phyloP scores from a whole-genome alignment of 2,113 vertebrate species.

The Tachysurus vachellii region DNA sequence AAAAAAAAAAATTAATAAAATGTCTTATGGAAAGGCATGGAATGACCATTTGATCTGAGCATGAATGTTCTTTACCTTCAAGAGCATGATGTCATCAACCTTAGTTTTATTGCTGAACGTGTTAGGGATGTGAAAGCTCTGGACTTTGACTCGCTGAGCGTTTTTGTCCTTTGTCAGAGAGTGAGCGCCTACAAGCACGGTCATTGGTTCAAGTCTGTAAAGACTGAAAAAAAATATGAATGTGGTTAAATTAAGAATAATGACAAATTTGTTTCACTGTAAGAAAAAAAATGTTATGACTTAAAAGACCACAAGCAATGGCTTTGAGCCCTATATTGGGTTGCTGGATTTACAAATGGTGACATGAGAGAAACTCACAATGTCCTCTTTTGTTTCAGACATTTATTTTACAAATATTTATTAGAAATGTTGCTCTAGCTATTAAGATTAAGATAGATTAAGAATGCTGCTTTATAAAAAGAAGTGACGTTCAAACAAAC shows the following conservation, averaged over 20 bases:
- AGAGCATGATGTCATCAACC: conserved; percentile 57
- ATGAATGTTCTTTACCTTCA: conserved; percentile 45
- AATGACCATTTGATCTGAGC: background rate
- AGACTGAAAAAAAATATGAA: conserved; percentile 17
- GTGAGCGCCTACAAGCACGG: conserved; percentile 48
- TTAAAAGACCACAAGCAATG: background rate
- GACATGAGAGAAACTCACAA: background rate
- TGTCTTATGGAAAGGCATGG: too few species aligned
- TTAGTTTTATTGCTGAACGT: conserved; percentile 27
- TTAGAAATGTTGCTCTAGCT: too few species aligned
- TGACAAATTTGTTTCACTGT: background rate
- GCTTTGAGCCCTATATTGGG: background rate
- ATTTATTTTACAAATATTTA: background rate
- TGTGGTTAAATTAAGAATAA: background rate
- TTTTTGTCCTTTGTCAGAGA: conserved; percentile 50
- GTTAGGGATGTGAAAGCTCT: background rate
- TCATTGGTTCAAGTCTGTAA: background rate
- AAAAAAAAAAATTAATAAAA: background rate
- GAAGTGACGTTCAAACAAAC: too few species aligned
- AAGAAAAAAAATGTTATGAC: background rate
- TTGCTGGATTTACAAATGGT: background rate
- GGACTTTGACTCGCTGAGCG: conserved; percentile 22
- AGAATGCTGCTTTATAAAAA: too few species aligned
- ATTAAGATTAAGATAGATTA: too few species aligned
- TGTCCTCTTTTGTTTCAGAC: too few species aligned